Evolutionary conservation across 2,797 vertebrate genomes (phyloP).

Genomic region (Podarcis siculus): DNA sequence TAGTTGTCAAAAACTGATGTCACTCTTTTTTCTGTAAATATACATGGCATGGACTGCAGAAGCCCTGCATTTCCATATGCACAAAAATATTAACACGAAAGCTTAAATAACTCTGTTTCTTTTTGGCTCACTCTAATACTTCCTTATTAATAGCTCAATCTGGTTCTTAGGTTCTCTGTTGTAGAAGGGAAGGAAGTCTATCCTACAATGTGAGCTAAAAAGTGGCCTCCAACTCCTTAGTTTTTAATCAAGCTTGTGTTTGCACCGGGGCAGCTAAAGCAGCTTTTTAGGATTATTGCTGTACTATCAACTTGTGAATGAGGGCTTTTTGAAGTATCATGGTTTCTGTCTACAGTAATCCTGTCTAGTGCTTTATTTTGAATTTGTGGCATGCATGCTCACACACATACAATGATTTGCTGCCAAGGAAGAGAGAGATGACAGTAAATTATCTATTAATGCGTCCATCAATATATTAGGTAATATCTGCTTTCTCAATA

Average conservation of each 20-base stretch:
- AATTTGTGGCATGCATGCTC: neutral
- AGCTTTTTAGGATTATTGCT: neutral
- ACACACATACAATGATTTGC: neutral
- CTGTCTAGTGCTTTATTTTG: constrained; percentile 9
- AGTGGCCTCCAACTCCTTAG: neutral
- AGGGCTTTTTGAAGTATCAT: neutral
- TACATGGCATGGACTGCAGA: constrained; percentile 29
- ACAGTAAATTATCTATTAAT: neutral
- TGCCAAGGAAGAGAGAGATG: neutral
- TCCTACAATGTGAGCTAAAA: neutral
- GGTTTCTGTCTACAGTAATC: neutral
- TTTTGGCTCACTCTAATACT: neutral
- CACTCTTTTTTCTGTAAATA: constrained; percentile 41
- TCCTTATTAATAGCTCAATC: neutral
- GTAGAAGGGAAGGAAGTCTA: neutral
- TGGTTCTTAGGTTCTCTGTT: neutral
- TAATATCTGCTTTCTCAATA: neutral
- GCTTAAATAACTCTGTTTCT: constrained; percentile 22
- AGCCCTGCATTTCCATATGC: constrained; percentile 47
- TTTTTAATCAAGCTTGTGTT: neutral
- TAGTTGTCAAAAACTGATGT: constrained; percentile 59
- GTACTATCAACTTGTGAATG: too few species aligned
- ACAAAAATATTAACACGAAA: neutral
- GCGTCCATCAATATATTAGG: neutral
- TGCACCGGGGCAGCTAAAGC: neutral